Conservation (phyloP, 2,113 vertebrate genomes). For the Ptychochromis oligacanthus region DNA sequence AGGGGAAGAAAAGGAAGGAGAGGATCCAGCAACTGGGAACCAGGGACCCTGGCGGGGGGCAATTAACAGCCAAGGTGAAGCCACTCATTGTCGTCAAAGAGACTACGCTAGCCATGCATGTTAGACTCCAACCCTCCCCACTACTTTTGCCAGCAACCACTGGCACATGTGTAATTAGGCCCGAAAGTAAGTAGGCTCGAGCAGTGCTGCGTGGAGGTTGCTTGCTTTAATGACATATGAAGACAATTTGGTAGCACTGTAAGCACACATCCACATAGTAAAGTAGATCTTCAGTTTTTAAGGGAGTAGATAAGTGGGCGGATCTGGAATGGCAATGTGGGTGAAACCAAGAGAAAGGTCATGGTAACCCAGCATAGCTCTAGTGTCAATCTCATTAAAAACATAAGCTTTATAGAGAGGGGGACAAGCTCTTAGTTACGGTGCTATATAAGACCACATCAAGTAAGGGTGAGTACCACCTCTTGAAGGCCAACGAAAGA, state of each 20-base stretch:
- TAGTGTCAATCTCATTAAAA: conserved; percentile 80
- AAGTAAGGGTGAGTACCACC: conserved; percentile 82
- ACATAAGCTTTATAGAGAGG: conserved; percentile 71
- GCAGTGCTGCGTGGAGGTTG: conserved; percentile 48
- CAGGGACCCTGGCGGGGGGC: conserved; percentile 60
- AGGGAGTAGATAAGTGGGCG: conserved; percentile 25
- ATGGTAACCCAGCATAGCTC: conserved; percentile 69
- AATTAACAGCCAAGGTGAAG: conserved; percentile 80
- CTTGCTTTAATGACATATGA: conserved; percentile 65
- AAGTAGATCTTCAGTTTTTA: conserved; percentile 21
- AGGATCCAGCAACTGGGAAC: conserved; percentile 61
- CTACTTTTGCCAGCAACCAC: conserved; percentile 59
- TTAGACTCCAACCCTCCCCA: conserved; percentile 62
- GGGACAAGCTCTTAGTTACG: conserved; percentile 58
- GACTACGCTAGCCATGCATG: conserved; percentile 69
- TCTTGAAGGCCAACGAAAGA: conserved; percentile 80
- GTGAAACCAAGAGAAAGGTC: conserved; percentile 77
- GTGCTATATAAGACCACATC: conserved; percentile 77
- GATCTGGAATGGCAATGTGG: conserved; percentile 44
- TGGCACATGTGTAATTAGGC: conserved; percentile 76
- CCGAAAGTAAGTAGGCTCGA: conserved; percentile 45
- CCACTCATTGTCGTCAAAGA: conserved; percentile 71
- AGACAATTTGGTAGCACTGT: conserved; percentile 11
- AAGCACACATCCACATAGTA: conserved; percentile 20
- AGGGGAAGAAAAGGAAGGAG: conserved; percentile 51